Conservation (phyloP, 2,888 invertebrate genomes). For the Danaus chrysippus region DNA sequence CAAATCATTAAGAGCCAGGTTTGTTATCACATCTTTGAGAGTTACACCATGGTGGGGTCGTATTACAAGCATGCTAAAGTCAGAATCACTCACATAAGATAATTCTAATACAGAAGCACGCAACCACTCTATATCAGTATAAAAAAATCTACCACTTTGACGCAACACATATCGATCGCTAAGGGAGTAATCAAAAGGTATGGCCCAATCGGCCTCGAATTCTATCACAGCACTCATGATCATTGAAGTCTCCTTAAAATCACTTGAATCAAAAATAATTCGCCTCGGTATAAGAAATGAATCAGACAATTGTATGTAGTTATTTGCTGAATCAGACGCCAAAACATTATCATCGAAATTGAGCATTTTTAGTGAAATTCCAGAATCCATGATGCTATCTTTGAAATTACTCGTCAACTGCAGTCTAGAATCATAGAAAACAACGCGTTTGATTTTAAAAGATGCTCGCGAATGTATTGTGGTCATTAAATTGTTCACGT, state of each 20-base stretch:
- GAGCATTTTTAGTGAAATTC: background rate
- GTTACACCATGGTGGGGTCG: background rate
- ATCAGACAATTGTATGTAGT: background rate
- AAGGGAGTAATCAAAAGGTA: background rate
- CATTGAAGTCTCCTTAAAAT: background rate
- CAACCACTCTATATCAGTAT: background rate
- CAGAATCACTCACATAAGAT: background rate
- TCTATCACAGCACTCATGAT: background rate
- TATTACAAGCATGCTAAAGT: slow-evolving; percentile 1
- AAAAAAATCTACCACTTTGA: background rate
- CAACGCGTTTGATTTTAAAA: background rate
- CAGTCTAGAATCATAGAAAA: background rate
- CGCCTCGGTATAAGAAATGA: background rate
- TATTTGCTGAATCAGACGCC: background rate
- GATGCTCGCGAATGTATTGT: background rate
- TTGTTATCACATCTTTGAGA: background rate
- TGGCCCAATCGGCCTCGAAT: background rate
- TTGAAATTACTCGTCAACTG: background rate
- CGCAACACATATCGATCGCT: background rate
- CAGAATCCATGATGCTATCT: too few relatives aligned
- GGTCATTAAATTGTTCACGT: background rate
- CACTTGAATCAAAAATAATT: background rate
- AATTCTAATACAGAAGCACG: background rate
- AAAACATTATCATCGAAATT: background rate
- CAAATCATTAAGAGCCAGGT: background rate